Base-by-base conservation (phyloP, 2,888 invertebrate genomes). In the Pyrocoelia pectoralis region DNA sequence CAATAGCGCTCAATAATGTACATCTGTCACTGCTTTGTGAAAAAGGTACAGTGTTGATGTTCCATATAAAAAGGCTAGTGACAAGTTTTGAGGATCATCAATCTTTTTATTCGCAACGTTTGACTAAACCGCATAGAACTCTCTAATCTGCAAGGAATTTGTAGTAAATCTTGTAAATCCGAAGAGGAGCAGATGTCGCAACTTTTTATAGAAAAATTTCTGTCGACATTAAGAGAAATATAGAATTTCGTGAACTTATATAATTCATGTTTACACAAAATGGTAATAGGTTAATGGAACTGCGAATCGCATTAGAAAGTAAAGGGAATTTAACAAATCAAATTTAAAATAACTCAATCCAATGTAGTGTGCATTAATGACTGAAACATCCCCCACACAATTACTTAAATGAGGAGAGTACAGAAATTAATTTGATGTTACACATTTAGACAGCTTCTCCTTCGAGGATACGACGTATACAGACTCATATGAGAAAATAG, bases 91-190 rank as follows among this genome's bases (percentile, higher is more conserved):
- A 15, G 46, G 15, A 46, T 46, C 46, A 46, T 46, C 46, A 46
- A 46, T 46, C 46, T 46, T 46, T 46, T 46, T 18, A 46, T 46
- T 46, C 46, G 46, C 17, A 46, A 46, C 46, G 46, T 46, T 46
- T 46, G 46, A 46, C 46, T 46, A 46, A 15, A 46, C 46, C 46
- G 46, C 17, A 46, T 18, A 46, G 46, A 46, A 17, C 46, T 46
- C 17, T 5, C 46, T 46, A 46, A 46, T 46, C 46, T 46, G 46
- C 46, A 17, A 10, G 46, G 46, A 46, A 46, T 46, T 46, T 46
- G 46, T 46, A 46, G 46, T 46, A 46, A 46, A 46, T 46, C 46
- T 46, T 46, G 46, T 46, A 46, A 46, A 46, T 46, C 46, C 46
- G 46, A 18, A 18, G 46, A 41, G 41, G 14, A 13, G 41, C 41